Base-by-base conservation (phyloP, 1,140 invertebrate species). In the Heliconius congener region DNA sequence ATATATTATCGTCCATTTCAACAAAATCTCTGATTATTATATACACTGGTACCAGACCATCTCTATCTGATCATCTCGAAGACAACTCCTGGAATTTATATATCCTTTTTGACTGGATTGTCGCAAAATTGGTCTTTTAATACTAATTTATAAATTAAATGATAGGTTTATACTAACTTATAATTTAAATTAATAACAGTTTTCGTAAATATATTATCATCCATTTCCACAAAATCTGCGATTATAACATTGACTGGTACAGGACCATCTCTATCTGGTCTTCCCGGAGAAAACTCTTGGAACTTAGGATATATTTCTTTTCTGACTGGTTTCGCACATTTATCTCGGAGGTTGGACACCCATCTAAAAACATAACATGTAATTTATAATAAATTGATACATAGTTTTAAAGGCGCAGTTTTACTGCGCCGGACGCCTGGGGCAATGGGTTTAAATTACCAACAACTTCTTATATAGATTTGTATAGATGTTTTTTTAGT, bases 11-110 rank as follows among this genome's bases (percentile, higher is more conserved):
- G 30, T 95, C 91, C 42, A 96, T 86, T 75, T 96, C 94, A 1
- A 96, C 91, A 80, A 96, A 96, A 86, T 96, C 96, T 0, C 94
- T 95, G 3, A 96, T 95, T n/a, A 96, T 94, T 0, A 96, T 95
- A 87, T 96, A 96, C 2, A 95, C 90, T 4, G 90, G 83, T 0
- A 94, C 85, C 1, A 82, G 83, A 1, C 73, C 76, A 13, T 83
- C 73, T 27, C 66, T 55, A 2, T 83, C 81, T 1, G 93, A 91
- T 5, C 93, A 90, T 4, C 96, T 96, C 0, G 96, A 95, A 3
- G 83, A 76, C 82, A 96, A 95, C 27, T 95, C 88, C 9, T 86
- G 76, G 23, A 96, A 87, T 93, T 95, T 96, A 0, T 95, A 93
- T 0, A 37, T 94, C 91, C 19, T 94, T 95, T 30, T 94, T 88